phyloP scores from a whole-genome alignment of 2,113 vertebrate species.

The Chloropsis hardwickii region DNA sequence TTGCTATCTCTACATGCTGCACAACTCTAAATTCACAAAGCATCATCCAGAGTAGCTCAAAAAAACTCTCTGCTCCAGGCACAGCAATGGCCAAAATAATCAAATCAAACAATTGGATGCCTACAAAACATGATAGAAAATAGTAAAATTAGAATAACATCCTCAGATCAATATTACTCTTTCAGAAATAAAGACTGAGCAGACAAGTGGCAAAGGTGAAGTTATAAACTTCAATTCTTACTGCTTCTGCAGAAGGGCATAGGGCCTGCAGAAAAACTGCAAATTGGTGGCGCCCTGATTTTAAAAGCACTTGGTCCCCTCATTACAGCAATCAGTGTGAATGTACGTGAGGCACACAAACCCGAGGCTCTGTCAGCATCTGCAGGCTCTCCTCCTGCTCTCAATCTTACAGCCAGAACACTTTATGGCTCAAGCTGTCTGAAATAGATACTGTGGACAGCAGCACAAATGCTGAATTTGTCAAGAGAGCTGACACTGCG shows the following conservation, averaged over 20 bases:
- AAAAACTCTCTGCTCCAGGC: background rate
- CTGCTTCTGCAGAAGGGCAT: background rate
- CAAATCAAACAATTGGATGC: background rate
- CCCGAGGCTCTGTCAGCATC: background rate
- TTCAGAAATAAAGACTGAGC: background rate
- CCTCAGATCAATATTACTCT: background rate
- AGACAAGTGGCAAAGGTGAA: background rate
- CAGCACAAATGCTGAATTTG: conserved; percentile 32
- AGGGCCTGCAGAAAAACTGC: background rate
- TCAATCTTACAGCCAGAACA: background rate
- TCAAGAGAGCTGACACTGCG: conserved; percentile 14
- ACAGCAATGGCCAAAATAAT: background rate
- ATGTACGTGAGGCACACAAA: background rate
- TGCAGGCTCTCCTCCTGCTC: background rate
- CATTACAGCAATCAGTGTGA: background rate
- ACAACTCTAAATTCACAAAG: background rate
- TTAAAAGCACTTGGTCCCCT: background rate
- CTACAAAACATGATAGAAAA: background rate
- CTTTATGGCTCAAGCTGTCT: conserved; percentile 28
- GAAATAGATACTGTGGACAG: conserved; percentile 29
- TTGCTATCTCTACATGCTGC: background rate
- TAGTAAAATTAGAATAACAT: background rate
- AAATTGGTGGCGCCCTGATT: background rate
- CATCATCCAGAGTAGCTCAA: background rate
- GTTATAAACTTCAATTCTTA: background rate